Evolutionary conservation across 2,113 vertebrate genomes (phyloP).

Genomic region (Gallinago jamesoni): DNA sequence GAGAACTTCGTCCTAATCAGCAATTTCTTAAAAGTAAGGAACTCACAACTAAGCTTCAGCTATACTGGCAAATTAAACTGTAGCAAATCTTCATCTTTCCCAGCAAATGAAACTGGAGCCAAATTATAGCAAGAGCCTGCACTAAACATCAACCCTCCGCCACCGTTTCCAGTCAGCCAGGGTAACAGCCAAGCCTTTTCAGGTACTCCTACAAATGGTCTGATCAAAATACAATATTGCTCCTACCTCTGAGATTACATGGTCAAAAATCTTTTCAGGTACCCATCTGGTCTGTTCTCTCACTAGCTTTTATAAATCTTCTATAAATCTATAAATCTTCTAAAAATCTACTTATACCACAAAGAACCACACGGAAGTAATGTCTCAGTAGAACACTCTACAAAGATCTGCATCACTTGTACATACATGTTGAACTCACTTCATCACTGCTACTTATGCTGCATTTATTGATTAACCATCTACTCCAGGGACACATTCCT

Average conservation of each 20-base stretch:
- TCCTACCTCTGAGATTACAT: neutral
- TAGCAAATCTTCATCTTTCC: neutral
- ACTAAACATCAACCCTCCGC: neutral
- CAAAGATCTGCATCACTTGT: neutral
- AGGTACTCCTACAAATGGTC: neutral
- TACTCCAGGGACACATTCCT: neutral
- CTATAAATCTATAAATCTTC: neutral
- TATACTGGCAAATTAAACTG: neutral
- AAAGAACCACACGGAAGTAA: neutral
- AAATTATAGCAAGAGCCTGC: neutral
- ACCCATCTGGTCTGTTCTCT: neutral
- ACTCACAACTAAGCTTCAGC: neutral
- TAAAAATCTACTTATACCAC: neutral
- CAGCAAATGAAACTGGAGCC: neutral
- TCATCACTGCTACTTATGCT: neutral
- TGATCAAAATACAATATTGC: neutral
- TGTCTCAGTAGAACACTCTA: neutral
- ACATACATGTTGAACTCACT: neutral
- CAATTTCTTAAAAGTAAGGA: neutral
- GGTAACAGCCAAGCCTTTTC: neutral
- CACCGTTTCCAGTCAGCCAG: neutral
- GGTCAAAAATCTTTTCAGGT: neutral
- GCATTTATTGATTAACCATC: neutral
- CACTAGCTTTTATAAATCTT: neutral
- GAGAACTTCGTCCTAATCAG: neutral